These are phyloP conservation scores for Pentalonia nigronervosa DNA, from an alignment of 1,140 invertebrate genomes.

Conservation along the genomic window DNA sequence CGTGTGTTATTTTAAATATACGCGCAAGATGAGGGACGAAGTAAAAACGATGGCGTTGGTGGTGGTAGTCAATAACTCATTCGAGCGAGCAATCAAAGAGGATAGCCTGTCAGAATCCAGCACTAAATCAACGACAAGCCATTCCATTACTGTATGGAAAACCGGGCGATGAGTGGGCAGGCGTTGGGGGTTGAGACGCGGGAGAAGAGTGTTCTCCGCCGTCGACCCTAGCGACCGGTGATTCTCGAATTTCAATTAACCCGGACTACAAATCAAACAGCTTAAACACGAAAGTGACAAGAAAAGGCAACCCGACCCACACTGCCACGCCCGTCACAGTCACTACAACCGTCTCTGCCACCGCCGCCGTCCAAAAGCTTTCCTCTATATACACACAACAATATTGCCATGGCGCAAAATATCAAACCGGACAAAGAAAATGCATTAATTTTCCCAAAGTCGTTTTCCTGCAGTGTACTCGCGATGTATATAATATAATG, in stretches of 20 bases:
- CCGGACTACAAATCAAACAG: constrained; percentile 57
- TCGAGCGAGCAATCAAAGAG: constrained; percentile 57
- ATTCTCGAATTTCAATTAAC: constrained; percentile 58
- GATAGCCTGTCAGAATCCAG: constrained; percentile 53
- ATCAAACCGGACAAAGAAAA: constrained; percentile 58
- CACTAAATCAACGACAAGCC: constrained; percentile 58
- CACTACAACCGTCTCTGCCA: background rate
- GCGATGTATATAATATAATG: background rate
- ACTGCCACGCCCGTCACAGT: background rate
- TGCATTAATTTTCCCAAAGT: constrained; percentile 55
- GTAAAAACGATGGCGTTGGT: background rate
- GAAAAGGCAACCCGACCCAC: constrained; percentile 52
- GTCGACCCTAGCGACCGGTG: constrained; percentile 51
- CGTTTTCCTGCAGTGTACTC: background rate
- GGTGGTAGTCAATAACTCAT: constrained; percentile 55
- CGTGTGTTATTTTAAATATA: background rate
- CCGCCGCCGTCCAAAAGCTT: constrained; percentile 17
- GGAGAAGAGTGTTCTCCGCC: background rate
- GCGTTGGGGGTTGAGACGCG: background rate
- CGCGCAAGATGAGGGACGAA: background rate
- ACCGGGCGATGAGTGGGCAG: background rate
- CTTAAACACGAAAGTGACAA: constrained; percentile 56
- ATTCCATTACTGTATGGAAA: constrained; percentile 50
- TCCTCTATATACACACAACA: constrained; percentile 26
- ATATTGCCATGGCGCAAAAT: constrained; percentile 32